Evolutionary conservation across 2,113 vertebrate genomes (phyloP).

Genomic region (Proteles cristata): DNA sequence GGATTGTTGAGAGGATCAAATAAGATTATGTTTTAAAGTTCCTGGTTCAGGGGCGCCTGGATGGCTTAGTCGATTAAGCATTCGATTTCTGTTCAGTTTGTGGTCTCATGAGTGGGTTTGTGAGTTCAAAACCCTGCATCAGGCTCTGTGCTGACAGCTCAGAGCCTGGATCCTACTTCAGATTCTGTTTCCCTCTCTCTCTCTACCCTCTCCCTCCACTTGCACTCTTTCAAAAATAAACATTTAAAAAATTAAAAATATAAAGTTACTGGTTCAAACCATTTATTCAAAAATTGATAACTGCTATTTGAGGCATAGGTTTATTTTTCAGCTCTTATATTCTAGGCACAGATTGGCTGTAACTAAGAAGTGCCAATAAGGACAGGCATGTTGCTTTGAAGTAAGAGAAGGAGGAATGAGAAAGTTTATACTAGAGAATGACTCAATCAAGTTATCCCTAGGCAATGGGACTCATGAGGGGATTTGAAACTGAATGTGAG

Average conservation of each 20-base stretch:
- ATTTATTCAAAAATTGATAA: slow-evolving; percentile 27
- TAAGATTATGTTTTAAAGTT: slow-evolving; percentile 6
- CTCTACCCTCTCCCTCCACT: too few species aligned
- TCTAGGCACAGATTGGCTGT: background rate
- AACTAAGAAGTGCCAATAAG: background rate
- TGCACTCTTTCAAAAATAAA: too few species aligned
- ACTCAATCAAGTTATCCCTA: fast-evolving
- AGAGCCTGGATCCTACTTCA: too few species aligned
- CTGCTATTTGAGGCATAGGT: background rate
- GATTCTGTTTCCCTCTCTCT: too few species aligned
- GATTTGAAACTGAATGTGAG: background rate
- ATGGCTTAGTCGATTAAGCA: too few species aligned
- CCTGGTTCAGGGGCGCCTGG: background rate
- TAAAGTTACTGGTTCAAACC: background rate
- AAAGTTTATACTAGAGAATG: background rate
- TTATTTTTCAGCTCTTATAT: background rate
- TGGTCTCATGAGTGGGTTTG: too few species aligned
- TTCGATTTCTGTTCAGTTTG: too few species aligned
- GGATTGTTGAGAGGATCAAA: slow-evolving; percentile 35
- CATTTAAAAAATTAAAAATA: background rate
- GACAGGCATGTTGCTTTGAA: background rate
- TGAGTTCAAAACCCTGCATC: too few species aligned
- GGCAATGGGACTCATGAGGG: background rate
- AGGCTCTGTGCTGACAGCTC: too few species aligned
- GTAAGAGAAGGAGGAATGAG: background rate